phyloP scores from a whole-genome alignment of 2,888 invertebrate species.

The Nemotelus pantherinus region DNA sequence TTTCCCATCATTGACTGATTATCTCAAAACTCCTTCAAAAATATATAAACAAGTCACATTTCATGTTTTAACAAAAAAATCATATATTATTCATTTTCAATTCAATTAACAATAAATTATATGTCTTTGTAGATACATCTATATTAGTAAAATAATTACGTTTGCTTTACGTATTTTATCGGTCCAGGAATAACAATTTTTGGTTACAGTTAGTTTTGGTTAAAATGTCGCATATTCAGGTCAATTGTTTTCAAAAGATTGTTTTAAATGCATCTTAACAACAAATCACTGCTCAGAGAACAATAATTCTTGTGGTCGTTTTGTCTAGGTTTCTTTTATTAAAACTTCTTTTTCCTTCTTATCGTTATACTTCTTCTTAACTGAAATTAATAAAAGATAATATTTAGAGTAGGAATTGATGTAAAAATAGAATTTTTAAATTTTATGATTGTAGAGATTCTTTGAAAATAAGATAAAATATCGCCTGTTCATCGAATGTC shows the following conservation, averaged over 20 bases:
- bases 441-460: not conserved
- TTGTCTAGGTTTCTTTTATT: constrained; percentile 39
- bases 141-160: constrained; percentile 23
- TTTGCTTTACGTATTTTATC: constrained; percentile 5
- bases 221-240: constrained; percentile 19
- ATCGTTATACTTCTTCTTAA: constrained; percentile 60
- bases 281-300: not conserved
- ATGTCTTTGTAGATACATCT: too few relatives aligned
- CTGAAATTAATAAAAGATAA: constrained; percentile 54
- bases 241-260: constrained; percentile 6
- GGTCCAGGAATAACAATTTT: not conserved
- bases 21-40: too few relatives aligned
- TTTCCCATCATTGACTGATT: too few relatives aligned
- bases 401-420: constrained; percentile 20
- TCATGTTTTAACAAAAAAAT: not conserved
- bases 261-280: not conserved
- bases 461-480: too few relatives aligned
- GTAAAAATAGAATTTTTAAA: constrained; percentile 2
- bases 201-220: constrained; percentile 42
- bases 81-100: constrained; percentile 4
- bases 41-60: not conserved
- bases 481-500: too few relatives aligned
- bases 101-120: constrained; percentile 39
- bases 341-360: constrained; percentile 56
- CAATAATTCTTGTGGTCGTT: not conserved